phyloP scores from a whole-genome alignment of 1,140 invertebrate genomes.

The Oryctes rhinoceros region DNA sequence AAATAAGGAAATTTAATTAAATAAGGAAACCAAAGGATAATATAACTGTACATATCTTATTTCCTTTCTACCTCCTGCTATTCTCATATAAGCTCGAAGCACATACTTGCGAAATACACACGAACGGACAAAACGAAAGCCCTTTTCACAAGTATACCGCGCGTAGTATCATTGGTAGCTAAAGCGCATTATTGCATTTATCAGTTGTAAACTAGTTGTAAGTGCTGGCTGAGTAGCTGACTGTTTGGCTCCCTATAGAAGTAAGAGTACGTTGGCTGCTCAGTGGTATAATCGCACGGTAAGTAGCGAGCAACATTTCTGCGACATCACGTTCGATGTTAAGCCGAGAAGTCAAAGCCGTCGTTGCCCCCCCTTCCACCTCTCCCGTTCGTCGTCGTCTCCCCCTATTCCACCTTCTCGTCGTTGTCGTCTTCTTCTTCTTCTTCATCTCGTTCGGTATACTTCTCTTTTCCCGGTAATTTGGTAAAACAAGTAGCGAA shows the following conservation, averaged over 20 bases:
- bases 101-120: background rate
- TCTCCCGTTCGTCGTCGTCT: background rate
- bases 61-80: background rate
- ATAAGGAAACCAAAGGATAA: too few relatives aligned
- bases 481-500: constrained; percentile 59
- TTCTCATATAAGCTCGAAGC: background rate
- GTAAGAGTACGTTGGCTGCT: background rate
- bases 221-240: constrained; percentile 29
- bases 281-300: constrained; percentile 41
- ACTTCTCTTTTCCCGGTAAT: constrained; percentile 53
- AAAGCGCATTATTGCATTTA: constrained; percentile 43
- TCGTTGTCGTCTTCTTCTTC: background rate
- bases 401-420: background rate
- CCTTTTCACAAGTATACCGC: background rate
- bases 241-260: constrained; percentile 1
- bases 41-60: background rate
- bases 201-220: constrained; percentile 47
- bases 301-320: constrained; percentile 43
- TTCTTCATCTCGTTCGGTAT: background rate
- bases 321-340: constrained; percentile 51
- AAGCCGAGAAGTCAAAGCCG: constrained; percentile 28
- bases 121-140: constrained; percentile 29
- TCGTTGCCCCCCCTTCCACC: background rate
- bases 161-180: background rate
- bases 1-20: background rate